Evolutionary conservation across 2,113 vertebrate species (phyloP), one percentile per base, ranked within the genome.

Genomic region (Aplodontia rufa): DNA sequence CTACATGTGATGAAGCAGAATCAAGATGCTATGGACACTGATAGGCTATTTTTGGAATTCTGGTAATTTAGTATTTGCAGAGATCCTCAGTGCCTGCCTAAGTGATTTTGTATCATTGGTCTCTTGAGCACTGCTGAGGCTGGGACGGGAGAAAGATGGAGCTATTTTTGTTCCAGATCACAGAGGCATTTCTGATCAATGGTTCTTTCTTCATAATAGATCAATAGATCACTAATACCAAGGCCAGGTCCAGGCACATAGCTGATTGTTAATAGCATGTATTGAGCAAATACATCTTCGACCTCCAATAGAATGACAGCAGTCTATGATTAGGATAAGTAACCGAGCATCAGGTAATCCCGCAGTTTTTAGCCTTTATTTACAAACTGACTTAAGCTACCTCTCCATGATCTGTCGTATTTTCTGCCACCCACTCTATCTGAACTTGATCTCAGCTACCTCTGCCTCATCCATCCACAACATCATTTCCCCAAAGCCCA

Each of bases 221-320:
- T 49, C 60, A 84, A 14, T 5, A 37, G 26, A 75, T 45, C 49
- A 32, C 10, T 11, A 37, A 30, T 37, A 53, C 14, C 35, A 49
- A 71, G 42, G 10, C 83, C 22, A 87, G 76, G 42, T 91, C 42
- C 26, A 58, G 17, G 8, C 32, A 84, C 32, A 32, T 22, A 28
- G 51, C 42, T 87, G n/a, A 5, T 68, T 85, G 35, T 51, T 68
- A 69, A 55, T 51, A 45, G 20, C n/a, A 28, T 80, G 87, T 76
- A 11, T 71, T 87, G 58, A 92, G 66, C 94, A 93, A 97, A 79
- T 32, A 28, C 0, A 84, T 66, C 14, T 79, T 94, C 58, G 76
- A 72, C 42, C 10, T 83, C 11, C 37, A 90, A 58, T 72, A 40
- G 26, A 90, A 74, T 90, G n/a, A 55, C 8, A 76, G 60, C 32